Conservation (phyloP, 2,113 vertebrate genomes). For the Laterallus jamaicensis region DNA sequence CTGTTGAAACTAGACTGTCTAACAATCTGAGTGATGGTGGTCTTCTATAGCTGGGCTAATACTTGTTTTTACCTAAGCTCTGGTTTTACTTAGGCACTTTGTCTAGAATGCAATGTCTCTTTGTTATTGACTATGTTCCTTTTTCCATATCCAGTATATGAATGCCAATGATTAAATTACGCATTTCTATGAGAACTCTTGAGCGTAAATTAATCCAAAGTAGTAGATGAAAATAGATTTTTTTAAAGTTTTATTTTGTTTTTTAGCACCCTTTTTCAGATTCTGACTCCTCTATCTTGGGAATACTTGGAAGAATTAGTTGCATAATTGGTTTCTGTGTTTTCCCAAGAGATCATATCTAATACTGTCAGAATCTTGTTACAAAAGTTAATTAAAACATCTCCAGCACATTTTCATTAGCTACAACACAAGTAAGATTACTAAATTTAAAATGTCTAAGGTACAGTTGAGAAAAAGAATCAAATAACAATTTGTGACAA, state of each 20-base stretch:
- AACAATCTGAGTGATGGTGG: not conserved
- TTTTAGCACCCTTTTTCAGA: not conserved
- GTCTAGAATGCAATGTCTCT: not conserved
- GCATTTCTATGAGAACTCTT: not conserved
- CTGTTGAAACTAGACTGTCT: not conserved
- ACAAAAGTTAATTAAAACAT: constrained; percentile 64
- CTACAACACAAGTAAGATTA: not conserved
- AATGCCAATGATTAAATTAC: not conserved
- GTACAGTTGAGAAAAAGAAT: not conserved
- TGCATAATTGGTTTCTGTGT: constrained; percentile 30
- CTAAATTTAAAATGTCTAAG: not conserved
- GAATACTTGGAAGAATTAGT: constrained; percentile 61
- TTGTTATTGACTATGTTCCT: not conserved
- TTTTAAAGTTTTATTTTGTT: not conserved
- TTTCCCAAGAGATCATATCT: constrained; percentile 50
- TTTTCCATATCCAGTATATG: not conserved
- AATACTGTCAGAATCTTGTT: constrained; percentile 49
- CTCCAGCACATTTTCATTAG: constrained; percentile 29
- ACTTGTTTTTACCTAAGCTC: not conserved
- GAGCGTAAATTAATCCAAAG: not conserved
- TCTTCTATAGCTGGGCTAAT: not conserved
- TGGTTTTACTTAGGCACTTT: not conserved
- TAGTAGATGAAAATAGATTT: not conserved
- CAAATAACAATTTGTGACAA: not conserved
- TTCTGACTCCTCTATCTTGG: constrained; percentile 10